phyloP scores from a whole-genome alignment of 37 sponge, comb jelly and placozoan species.

The Ephydatia muelleri region DNA sequence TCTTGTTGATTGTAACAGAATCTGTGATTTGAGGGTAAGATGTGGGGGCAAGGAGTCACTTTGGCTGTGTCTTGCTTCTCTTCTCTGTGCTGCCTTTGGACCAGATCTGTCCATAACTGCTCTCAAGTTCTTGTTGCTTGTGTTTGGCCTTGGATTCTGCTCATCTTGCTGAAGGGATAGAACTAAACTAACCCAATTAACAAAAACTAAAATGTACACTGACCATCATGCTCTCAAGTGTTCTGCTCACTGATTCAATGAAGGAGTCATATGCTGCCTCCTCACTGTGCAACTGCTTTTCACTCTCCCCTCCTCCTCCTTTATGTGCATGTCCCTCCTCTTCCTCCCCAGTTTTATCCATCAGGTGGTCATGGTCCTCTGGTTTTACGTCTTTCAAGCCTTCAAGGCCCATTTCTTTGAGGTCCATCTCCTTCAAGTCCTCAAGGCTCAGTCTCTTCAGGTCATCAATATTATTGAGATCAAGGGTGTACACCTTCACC shows the following conservation, averaged over 20 bases:
- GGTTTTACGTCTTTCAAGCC: too few relatives aligned
- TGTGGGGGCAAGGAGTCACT: background rate
- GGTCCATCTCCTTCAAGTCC: too few relatives aligned
- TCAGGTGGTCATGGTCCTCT: too few relatives aligned
- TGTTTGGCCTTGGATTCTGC: slow-evolving; percentile 20
- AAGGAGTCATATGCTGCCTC: background rate
- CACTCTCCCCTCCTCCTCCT: background rate
- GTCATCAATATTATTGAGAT: background rate
- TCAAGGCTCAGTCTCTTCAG: too few relatives aligned
- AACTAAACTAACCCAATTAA: background rate
- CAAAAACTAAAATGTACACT: background rate
- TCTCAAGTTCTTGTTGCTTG: slow-evolving; percentile 11
- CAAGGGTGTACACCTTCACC: background rate
- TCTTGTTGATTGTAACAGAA: too few relatives aligned
- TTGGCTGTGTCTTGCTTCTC: background rate
- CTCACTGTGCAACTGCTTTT: background rate
- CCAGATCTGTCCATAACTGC: slow-evolving; percentile 24
- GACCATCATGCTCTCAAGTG: slow-evolving; percentile 9
- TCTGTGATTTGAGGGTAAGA: background rate
- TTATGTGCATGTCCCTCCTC: background rate
- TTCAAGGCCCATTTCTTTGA: background rate
- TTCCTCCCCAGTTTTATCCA: background rate
- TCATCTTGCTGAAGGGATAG: background rate
- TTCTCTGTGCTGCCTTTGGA: background rate
- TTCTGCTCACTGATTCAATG: background rate